phyloP scores from a whole-genome alignment of 2,888 invertebrate species.

The Cerastoderma edule region DNA sequence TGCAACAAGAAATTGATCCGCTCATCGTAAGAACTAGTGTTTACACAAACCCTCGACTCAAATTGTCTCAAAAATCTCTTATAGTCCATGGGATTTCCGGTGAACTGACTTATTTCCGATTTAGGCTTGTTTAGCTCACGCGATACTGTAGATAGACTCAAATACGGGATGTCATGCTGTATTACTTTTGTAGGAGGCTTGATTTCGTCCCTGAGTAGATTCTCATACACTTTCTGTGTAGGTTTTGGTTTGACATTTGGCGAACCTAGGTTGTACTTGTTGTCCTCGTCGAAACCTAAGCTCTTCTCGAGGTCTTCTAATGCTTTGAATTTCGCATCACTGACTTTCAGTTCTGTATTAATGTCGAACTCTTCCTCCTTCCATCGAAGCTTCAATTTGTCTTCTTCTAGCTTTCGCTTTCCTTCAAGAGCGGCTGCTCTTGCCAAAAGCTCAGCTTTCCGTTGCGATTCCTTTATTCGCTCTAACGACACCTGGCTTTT shows the following conservation, averaged over 20 bases:
- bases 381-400: neutral
- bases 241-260: neutral
- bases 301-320: neutral
- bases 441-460: conserved; percentile 3
- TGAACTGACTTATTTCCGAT: conserved; percentile 36
- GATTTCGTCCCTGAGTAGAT: neutral
- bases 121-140: conserved; percentile 37
- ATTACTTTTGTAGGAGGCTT: neutral
- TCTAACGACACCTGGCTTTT: neutral
- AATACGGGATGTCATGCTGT: neutral
- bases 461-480: neutral
- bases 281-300: neutral
- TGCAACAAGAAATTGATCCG: conserved; percentile 32
- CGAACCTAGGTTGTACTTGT: neutral
- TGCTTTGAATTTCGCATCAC: conserved; percentile 2
- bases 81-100: conserved; percentile 39
- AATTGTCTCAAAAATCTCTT: conserved; percentile 39
- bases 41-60: conserved; percentile 26
- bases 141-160: neutral
- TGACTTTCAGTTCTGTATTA: conserved; percentile 2
- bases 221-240: neutral
- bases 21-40: conserved; percentile 42
- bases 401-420: conserved; percentile 10
- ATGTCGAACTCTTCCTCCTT: neutral
- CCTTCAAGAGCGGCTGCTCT: neutral